phyloP scores from a whole-genome alignment of 2,797 vertebrate genomes.

The Capromys pilorides region DNA sequence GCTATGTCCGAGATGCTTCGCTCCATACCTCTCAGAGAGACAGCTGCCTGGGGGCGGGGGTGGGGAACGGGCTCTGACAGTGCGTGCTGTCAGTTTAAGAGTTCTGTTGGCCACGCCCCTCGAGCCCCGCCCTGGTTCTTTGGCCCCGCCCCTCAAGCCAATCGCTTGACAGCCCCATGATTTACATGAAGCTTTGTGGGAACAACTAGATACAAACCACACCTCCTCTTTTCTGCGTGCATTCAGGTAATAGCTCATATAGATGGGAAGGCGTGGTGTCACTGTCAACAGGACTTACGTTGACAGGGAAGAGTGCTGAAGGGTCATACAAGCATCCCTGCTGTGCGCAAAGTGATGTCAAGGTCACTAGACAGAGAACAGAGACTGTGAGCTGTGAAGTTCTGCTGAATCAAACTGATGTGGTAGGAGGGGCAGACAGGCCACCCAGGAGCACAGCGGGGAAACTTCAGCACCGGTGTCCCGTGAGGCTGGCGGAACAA shows the following conservation, averaged over 20 bases:
- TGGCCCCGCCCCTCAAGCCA: too few relatives aligned
- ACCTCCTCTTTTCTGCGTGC: not conserved
- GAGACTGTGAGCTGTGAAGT: not conserved
- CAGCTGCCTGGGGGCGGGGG: too few relatives aligned
- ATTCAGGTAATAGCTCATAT: too few relatives aligned
- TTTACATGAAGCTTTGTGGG: too few relatives aligned
- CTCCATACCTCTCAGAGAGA: too few relatives aligned
- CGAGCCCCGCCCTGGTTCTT: too few relatives aligned
- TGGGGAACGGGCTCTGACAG: too few relatives aligned
- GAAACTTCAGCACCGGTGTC: not conserved
- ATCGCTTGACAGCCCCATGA: too few relatives aligned
- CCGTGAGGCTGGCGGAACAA: not conserved
- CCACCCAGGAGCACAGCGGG: not conserved
- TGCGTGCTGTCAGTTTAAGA: too few relatives aligned
- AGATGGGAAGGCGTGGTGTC: not conserved
- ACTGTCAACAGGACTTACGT: not conserved
- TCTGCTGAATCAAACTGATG: not conserved
- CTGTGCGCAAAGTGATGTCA: not conserved
- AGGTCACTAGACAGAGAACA: not conserved
- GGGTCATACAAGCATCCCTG: not conserved
- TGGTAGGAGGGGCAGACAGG: not conserved
- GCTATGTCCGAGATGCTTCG: too few relatives aligned
- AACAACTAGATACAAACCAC: too few relatives aligned
- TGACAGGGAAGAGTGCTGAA: not conserved
- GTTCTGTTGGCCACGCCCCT: too few relatives aligned